Evolutionary conservation across 1,140 invertebrate genomes (phyloP), one percentile per base, ranked within the genome.

Genomic region (Spodoptera frugiperda): DNA sequence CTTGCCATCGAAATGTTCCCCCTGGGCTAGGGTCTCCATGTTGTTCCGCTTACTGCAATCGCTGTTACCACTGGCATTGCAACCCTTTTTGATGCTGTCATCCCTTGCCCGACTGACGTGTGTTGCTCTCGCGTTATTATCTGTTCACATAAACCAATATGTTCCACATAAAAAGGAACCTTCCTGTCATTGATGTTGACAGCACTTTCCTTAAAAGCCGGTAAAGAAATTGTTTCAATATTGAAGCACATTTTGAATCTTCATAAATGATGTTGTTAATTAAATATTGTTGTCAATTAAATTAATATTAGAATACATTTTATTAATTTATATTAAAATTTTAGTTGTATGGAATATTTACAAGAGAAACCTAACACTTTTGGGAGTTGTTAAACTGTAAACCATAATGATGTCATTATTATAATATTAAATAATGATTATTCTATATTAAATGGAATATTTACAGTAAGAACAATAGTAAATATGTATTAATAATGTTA

Each of bases 21-120:
- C 94, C 85, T 86, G 90, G 78, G 91, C 89, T 92, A 91, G 89
- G 85, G 89, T 79, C 78, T 94, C 91, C 93, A 94, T 94, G 85
- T 86, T 90, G 87, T 75, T 87, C 84, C 89, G 83, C 81, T 93
- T 90, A 82, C 83, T 82, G 73, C 53, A 78, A 77, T 90, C 83
- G 78, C 85, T 86, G 84, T 79, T 87, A 77, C 82, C 82, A 88
- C 86, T 89, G 78, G 89, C 89, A 90, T 91, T 88, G 84, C 87
- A 84, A 87, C 83, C 82, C 81, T 93, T 93, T 86, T 93, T 93
- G 82, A 54, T 61, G 84, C 87, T 92, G 92, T 94, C 92, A 94
- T 94, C 89, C 91, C 93, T 94, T 87, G 91, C 82, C 72, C 89
- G 87, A 81, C 85, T 78, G 73, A 84, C 79, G 76, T 92, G 88